These are phyloP conservation scores for Denticeps clupeoides DNA, from an alignment of 2,797 vertebrate species.

Conservation along the genomic window DNA sequence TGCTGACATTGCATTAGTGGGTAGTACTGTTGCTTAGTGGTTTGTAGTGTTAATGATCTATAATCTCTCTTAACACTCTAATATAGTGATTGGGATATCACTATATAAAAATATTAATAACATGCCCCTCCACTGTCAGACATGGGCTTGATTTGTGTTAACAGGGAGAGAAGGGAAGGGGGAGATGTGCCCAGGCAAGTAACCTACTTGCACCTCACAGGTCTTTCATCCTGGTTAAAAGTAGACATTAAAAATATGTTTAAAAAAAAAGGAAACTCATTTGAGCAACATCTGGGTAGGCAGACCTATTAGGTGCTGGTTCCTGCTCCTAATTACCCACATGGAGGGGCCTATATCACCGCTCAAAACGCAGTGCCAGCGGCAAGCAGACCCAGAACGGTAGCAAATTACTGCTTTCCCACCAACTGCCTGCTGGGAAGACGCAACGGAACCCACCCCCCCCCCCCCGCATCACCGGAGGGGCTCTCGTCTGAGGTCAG, in stretches of 20 bases:
- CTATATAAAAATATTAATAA: too few species aligned
- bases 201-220: slow-evolving; percentile 3
- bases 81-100: too few species aligned
- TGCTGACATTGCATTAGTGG: too few species aligned
- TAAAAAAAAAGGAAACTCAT: neutral
- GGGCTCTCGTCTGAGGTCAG: too few species aligned
- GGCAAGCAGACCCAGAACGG: slow-evolving; percentile 18
- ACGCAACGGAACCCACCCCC: neutral
- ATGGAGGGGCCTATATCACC: slow-evolving; percentile 9
- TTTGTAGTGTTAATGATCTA: too few species aligned
- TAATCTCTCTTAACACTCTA: too few species aligned
- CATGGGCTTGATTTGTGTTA: too few species aligned
- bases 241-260: slow-evolving; percentile 5
- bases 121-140: too few species aligned
- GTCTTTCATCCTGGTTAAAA: slow-evolving; percentile 8
- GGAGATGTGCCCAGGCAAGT: too few species aligned
- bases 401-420: slow-evolving; percentile 36
- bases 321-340: slow-evolving; percentile 32
- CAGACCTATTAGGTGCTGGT: slow-evolving; percentile 24
- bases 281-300: slow-evolving; percentile 29
- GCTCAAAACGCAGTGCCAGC: slow-evolving; percentile 13
- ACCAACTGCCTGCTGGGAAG: slow-evolving; percentile 20
- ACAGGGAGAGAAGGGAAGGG: too few species aligned
- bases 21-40: too few species aligned
- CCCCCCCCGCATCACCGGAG: too few species aligned